These are phyloP conservation scores for Eledona agricola DNA, from an alignment of 2,888 invertebrate genomes.

Conservation along the genomic window DNA sequence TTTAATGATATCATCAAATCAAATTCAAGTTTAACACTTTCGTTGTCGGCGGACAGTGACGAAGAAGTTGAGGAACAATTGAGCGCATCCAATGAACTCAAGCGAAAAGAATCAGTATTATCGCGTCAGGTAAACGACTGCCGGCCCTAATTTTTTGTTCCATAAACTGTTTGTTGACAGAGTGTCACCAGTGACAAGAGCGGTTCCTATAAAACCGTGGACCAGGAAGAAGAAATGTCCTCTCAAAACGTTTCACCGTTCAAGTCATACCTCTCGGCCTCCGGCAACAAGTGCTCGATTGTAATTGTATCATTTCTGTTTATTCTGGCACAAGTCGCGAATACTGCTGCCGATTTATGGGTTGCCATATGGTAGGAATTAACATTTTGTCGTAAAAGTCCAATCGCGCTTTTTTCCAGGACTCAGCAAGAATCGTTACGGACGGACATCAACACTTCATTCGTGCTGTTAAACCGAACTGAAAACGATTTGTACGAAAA, in stretches of 20 bases:
- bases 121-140: slow-evolving; percentile 45
- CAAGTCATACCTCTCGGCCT: slow-evolving; percentile 51
- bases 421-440: slow-evolving; percentile 51
- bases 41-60: slow-evolving; percentile 46
- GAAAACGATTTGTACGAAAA: slow-evolving; percentile 35
- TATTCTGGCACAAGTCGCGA: slow-evolving; percentile 50
- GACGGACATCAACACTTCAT: slow-evolving; percentile 26
- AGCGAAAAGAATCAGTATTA: slow-evolving; percentile 41
- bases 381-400: not conserved
- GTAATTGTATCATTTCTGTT: slow-evolving; percentile 42
- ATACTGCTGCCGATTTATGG: slow-evolving; percentile 55
- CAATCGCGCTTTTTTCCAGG: slow-evolving; percentile 47
- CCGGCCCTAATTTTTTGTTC: too few species aligned
- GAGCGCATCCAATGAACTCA: slow-evolving; percentile 7
- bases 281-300: slow-evolving; percentile 46
- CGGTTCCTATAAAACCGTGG: slow-evolving; percentile 57
- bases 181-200: slow-evolving; percentile 6
- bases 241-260: slow-evolving; percentile 43
- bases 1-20: slow-evolving; percentile 67
- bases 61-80: slow-evolving; percentile 46
- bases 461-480: slow-evolving; percentile 5
- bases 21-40: slow-evolving; percentile 70
- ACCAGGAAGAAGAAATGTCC: slow-evolving; percentile 30
- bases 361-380: slow-evolving; percentile 54
- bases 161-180: too few species aligned